A percentile compares a stretch with the other conserved stretches of the same genome.
These are phyloP conservation scores for Lobophora halterata DNA, from an alignment of 2,888 invertebrate species.

Conservation along the genomic window DNA sequence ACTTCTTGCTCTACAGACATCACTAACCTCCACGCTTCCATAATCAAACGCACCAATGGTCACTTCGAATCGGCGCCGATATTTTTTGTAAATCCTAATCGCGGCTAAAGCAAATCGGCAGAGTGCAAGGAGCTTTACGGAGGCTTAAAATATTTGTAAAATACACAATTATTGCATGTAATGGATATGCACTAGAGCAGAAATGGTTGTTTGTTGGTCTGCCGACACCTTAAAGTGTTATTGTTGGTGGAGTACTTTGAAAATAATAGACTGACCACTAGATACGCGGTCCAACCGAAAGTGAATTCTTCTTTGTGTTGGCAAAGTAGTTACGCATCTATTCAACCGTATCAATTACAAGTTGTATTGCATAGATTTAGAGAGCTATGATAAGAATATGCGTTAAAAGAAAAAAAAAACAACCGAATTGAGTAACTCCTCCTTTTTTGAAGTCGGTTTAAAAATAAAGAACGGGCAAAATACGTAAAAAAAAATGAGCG, in stretches of 20 bases:
- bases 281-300: slow-evolving; percentile 23
- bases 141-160: no score
- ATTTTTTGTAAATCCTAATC: slow-evolving; percentile 39
- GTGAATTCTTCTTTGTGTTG: no score
- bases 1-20: slow-evolving; percentile 26
- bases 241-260: slow-evolving; percentile 39
- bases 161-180: slow-evolving; percentile 60
- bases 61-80: slow-evolving; percentile 52
- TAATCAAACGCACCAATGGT: slow-evolving; percentile 55
- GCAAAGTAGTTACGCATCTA: no score
- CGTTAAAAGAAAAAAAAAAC: no score
- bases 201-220: slow-evolving; percentile 60
- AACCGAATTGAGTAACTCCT: no score
- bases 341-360: no score
- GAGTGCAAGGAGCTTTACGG: slow-evolving; percentile 49
- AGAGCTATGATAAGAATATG: no score
- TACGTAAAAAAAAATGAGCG: no score
- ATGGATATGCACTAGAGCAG: slow-evolving; percentile 78
- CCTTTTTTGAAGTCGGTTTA: no score
- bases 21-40: slow-evolving; percentile 26
- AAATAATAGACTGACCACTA: slow-evolving; percentile 36
- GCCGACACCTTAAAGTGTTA: slow-evolving; percentile 51
- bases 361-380: no score
- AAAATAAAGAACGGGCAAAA: no score
- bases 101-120: slow-evolving; percentile 37